Conservation (phyloP, 2,888 invertebrate species). For the Pollenia amentaria region DNA sequence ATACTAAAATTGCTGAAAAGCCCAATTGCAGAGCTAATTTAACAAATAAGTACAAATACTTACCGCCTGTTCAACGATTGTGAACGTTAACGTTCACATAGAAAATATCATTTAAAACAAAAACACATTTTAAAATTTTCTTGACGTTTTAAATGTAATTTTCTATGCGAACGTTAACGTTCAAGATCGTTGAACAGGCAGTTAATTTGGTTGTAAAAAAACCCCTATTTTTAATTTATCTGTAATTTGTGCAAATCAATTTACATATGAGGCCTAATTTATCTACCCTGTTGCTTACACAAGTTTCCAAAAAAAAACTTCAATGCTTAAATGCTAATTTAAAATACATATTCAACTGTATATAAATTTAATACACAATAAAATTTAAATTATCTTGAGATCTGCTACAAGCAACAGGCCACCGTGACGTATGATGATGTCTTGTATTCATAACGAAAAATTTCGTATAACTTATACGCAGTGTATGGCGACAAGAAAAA, state of each 20-base stretch:
- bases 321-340: neutral
- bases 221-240: neutral
- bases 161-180: no score
- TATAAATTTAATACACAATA: neutral
- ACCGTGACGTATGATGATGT: slow-evolving; percentile 28
- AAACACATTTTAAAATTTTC: no score
- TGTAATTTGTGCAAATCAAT: neutral
- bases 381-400: slow-evolving; percentile 13
- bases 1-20: no score
- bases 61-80: no score
- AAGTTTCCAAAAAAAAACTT: neutral
- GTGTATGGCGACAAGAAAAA: neutral
- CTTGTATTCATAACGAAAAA: neutral
- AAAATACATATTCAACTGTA: neutral
- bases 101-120: no score
- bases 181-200: no score
- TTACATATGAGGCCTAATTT: neutral
- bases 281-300: neutral
- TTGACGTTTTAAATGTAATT: no score
- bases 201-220: no score
- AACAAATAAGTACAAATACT: no score
- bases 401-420: neutral
- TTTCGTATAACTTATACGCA: slow-evolving; percentile 25
- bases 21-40: no score
- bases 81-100: no score